Conservation (phyloP, 2,888 invertebrate genomes). For the Sympetrum striolatum region DNA sequence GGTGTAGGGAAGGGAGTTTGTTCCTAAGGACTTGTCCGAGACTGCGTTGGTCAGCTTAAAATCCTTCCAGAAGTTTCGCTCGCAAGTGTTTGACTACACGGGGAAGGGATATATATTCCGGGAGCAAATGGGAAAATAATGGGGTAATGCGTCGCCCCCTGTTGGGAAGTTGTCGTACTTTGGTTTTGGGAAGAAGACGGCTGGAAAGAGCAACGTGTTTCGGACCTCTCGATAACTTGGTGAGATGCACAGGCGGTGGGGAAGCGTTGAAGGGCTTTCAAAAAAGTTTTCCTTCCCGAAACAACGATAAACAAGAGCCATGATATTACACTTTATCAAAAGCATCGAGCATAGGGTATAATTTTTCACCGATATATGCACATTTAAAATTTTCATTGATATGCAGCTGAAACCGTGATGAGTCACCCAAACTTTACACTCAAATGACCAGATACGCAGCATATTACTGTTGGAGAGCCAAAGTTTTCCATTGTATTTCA, state of each 20-base stretch:
- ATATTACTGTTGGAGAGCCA: too few relatives aligned
- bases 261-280: too few relatives aligned
- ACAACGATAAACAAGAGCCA: too few relatives aligned
- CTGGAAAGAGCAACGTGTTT: not conserved
- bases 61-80: not conserved
- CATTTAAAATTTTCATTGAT: too few relatives aligned
- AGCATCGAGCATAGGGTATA: too few relatives aligned
- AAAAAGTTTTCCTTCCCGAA: too few relatives aligned
- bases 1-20: not conserved
- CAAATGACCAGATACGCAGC: too few relatives aligned
- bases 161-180: not conserved
- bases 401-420: too few relatives aligned
- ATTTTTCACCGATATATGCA: too few relatives aligned
- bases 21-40: not conserved
- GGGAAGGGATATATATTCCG: not conserved
- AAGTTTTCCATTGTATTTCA: too few relatives aligned
- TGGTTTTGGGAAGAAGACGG: not conserved
- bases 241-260: not conserved
- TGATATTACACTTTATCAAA: too few relatives aligned
- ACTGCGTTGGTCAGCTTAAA: slow-evolving; percentile 38
- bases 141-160: not conserved
- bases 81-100: slow-evolving; percentile 25
- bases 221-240: not conserved
- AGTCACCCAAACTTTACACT: too few relatives aligned
- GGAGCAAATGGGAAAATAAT: slow-evolving; percentile 37